phyloP scores from a whole-genome alignment of 2,888 invertebrate genomes.

The Xylota segnis region DNA sequence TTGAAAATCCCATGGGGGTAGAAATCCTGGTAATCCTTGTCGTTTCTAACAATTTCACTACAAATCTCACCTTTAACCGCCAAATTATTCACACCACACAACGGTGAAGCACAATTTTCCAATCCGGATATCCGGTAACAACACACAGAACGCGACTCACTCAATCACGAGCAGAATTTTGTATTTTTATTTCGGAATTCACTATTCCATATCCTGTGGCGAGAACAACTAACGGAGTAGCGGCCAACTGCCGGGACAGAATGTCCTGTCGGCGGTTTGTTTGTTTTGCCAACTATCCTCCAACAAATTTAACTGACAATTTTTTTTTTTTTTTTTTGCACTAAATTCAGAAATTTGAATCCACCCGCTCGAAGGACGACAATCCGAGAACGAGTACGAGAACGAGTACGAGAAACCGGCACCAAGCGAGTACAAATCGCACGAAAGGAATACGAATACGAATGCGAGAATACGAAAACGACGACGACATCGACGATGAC shows the following conservation, averaged over 20 bases:
- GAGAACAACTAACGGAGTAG: background rate
- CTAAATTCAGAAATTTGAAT: conserved; percentile 20
- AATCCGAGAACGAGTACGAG: background rate
- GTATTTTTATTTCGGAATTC: background rate
- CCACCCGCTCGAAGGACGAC: conserved; percentile 46
- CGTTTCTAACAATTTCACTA: conserved; percentile 23
- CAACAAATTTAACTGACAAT: conserved; percentile 17
- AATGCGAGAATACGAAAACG: conserved; percentile 64
- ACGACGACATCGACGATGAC: conserved; percentile 59
- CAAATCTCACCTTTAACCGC: conserved; percentile 40
- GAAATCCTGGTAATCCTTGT: conserved; percentile 49
- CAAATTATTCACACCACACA: conserved; percentile 60
- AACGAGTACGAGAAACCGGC: conserved; percentile 64
- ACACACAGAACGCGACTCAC: conserved; percentile 57
- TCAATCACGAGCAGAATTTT: conserved; percentile 48
- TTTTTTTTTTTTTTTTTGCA: background rate
- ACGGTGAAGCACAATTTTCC: conserved; percentile 53
- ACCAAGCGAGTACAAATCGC: conserved; percentile 67
- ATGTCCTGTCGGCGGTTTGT: conserved; percentile 26
- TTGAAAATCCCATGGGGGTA: conserved; percentile 18
- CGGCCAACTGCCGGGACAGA: conserved; percentile 23
- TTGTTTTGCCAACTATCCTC: conserved; percentile 10
- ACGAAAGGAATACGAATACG: conserved; percentile 42
- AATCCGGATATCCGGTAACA: conserved; percentile 66
- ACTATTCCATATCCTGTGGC: conserved; percentile 15